Conservation (phyloP, 2,888 invertebrate species). For the Nycteola revayana region DNA sequence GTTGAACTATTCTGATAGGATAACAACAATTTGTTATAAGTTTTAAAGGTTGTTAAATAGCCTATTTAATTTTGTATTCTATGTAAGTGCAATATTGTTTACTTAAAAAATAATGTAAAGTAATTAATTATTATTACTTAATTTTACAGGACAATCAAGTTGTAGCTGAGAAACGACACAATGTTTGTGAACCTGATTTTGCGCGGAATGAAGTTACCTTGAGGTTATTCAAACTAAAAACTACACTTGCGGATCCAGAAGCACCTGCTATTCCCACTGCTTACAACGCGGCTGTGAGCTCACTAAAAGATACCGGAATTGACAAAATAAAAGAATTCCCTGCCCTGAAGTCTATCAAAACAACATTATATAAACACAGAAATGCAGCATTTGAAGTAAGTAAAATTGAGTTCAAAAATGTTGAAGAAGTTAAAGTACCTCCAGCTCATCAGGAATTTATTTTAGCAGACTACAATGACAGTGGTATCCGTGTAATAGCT, state of each 20-base stretch:
- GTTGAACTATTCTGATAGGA: conserved; percentile 9
- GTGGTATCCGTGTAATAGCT: conserved; percentile 14
- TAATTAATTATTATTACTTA: conserved; percentile 10
- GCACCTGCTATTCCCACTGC: conserved; percentile 15
- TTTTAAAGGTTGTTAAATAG: conserved; percentile 9
- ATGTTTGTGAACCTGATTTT: conserved; percentile 14
- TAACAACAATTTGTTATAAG: conserved; percentile 9
- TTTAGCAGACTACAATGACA: conserved; percentile 15
- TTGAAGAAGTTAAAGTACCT: conserved; percentile 14
- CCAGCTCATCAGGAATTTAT: conserved; percentile 13
- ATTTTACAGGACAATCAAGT: conserved; percentile 10
- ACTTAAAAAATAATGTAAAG: conserved; percentile 10
- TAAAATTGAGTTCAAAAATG: conserved; percentile 15
- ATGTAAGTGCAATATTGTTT: conserved; percentile 10
- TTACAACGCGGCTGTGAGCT: conserved; percentile 12
- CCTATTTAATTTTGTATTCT: conserved; percentile 9
- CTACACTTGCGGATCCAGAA: conserved; percentile 15
- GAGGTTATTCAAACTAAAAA: conserved; percentile 11
- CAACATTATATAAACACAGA: conserved; percentile 17
- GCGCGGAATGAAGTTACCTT: conserved; percentile 12
- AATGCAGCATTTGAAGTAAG: conserved; percentile 13
- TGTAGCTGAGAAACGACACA: conserved; percentile 11
- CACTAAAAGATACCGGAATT: conserved; percentile 14
- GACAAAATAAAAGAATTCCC: conserved; percentile 15
- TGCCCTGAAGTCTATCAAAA: conserved; percentile 12